Conservation (phyloP, 2,113 vertebrate species). For the Pluvialis apricaria region DNA sequence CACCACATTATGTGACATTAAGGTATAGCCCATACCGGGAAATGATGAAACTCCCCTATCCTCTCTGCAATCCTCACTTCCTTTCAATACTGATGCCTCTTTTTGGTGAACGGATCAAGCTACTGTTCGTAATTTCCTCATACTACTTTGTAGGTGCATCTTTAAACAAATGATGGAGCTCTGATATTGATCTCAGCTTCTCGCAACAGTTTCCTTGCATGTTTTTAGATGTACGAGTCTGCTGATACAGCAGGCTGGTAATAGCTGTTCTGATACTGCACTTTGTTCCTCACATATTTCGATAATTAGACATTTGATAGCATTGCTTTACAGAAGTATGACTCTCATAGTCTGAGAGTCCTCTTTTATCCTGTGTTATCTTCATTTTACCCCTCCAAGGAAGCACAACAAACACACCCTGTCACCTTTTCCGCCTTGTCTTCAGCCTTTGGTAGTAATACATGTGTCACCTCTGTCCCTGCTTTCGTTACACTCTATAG, state of each 20-base stretch:
- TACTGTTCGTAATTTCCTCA: background rate
- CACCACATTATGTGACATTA: background rate
- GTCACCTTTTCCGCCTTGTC: background rate
- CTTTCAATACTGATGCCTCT: background rate
- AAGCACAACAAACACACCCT: background rate
- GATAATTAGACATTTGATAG: background rate
- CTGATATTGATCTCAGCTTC: background rate
- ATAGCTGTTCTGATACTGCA: background rate
- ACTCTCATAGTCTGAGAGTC: background rate
- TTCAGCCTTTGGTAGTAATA: background rate
- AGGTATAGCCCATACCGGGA: background rate
- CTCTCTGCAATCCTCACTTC: background rate
- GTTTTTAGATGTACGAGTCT: background rate
- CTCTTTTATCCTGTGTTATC: background rate
- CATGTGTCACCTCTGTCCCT: background rate
- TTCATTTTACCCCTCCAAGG: background rate
- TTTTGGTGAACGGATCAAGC: background rate
- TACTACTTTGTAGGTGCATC: background rate
- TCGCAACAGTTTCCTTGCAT: background rate
- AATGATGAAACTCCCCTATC: fast-evolving
- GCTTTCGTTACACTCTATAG: background rate
- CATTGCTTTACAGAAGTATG: background rate
- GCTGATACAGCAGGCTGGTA: background rate
- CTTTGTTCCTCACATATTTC: background rate
- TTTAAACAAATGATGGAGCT: background rate